Evolutionary conservation across 1,140 invertebrate species (phyloP).

Genomic region (Hormaphis cornu): DNA sequence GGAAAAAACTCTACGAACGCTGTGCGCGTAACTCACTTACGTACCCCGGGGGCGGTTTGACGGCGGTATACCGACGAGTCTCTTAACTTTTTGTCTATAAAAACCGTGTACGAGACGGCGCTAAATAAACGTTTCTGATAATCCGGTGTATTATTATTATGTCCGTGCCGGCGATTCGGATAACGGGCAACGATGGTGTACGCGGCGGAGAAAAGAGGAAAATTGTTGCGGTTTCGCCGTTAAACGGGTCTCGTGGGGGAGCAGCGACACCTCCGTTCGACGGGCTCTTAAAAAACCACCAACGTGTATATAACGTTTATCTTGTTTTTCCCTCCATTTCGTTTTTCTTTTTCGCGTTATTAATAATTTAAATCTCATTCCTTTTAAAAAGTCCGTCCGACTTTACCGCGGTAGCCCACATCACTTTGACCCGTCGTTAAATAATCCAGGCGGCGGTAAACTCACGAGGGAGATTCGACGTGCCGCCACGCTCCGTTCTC

Average conservation of each 20-base stretch:
- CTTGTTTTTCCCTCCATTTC: neutral
- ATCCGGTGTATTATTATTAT: neutral
- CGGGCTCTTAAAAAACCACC: neutral
- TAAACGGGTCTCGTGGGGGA: conserved; percentile 28
- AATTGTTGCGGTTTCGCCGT: conserved; percentile 7
- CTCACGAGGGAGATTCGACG: conserved; percentile 1
- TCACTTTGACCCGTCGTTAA: conserved; percentile 29
- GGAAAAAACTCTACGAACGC: too few relatives aligned
- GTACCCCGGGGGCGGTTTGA: too few relatives aligned
- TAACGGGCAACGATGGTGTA: neutral
- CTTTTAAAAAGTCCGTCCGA: conserved; percentile 28
- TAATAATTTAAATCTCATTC: conserved; percentile 33
- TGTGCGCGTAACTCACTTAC: too few relatives aligned
- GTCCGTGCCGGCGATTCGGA: conserved; percentile 19
- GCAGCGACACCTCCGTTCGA: conserved; percentile 10
- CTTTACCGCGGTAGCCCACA: neutral
- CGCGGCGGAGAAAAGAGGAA: neutral
- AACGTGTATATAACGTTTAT: neutral
- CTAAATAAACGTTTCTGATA: conserved; percentile 5
- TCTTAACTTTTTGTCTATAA: conserved; percentile 1
- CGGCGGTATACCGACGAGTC: neutral
- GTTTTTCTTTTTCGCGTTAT: conserved; percentile 22
- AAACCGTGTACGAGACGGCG: neutral
- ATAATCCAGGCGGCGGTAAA: conserved; percentile 7
- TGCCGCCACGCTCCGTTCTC: neutral